A percentile compares a stretch with the other conserved stretches of the same genome.
These are phyloP conservation scores for Threskiornis aethiopicus DNA, from an alignment of 2,797 vertebrate species.

Conservation along the genomic window DNA sequence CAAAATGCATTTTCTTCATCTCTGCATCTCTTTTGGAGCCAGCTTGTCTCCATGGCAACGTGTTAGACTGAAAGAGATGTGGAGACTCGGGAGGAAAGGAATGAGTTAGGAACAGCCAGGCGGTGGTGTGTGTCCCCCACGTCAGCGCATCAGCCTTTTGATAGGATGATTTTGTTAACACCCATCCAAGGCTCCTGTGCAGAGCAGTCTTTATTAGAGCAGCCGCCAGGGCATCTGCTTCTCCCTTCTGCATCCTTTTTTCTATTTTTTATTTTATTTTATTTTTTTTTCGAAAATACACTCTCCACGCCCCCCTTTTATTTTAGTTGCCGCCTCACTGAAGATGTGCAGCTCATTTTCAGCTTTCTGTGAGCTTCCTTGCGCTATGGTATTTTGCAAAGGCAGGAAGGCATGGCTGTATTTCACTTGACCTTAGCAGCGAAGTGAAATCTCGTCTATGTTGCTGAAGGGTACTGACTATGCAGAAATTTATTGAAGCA, in stretches of 20 bases:
- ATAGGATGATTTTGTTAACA: slow-evolving; percentile 81
- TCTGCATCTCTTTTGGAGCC: slow-evolving; percentile 68
- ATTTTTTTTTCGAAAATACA: background rate
- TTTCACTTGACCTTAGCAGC: slow-evolving; percentile 77
- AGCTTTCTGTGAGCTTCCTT: slow-evolving; percentile 23
- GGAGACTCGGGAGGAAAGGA: slow-evolving; percentile 62
- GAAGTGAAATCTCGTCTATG: slow-evolving; percentile 55
- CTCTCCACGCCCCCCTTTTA: background rate
- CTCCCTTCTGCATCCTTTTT: slow-evolving; percentile 24
- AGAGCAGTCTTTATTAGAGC: slow-evolving; percentile 66
- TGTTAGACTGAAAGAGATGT: slow-evolving; percentile 80
- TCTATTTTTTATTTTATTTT: background rate
- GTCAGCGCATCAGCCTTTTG: slow-evolving; percentile 59
- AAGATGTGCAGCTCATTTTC: slow-evolving; percentile 72
- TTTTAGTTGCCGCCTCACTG: slow-evolving; percentile 47
- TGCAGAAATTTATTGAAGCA: slow-evolving; percentile 96
- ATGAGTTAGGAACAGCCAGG: slow-evolving; percentile 68
- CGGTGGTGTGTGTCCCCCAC: slow-evolving; percentile 77
- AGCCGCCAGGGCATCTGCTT: slow-evolving; percentile 68
- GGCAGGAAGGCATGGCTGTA: slow-evolving; percentile 77
- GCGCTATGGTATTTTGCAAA: slow-evolving; percentile 21
- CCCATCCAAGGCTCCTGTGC: slow-evolving; percentile 73
- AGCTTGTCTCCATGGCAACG: slow-evolving; percentile 89
- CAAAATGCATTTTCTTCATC: slow-evolving; percentile 68
- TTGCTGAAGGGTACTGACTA: slow-evolving; percentile 78